A percentile compares a stretch with the other conserved stretches of the same genome.
Conservation (phyloP, 2,888 invertebrate genomes). For the Watsonalla binaria region DNA sequence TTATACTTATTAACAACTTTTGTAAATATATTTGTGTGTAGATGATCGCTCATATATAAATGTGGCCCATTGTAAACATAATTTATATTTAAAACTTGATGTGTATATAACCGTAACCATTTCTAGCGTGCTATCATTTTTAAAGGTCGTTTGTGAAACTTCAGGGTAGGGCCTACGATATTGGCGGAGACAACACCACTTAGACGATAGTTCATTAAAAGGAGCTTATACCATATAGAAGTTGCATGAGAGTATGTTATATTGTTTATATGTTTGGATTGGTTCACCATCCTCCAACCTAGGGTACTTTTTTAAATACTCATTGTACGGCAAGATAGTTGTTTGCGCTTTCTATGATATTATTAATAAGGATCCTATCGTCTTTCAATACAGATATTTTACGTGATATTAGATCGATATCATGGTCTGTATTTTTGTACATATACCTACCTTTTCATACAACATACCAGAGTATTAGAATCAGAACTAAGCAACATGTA, state of each 20-base stretch:
- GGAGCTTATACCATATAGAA: slow-evolving; percentile 43
- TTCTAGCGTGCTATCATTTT: neutral
- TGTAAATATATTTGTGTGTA: neutral
- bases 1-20: neutral
- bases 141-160: neutral
- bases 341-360: too few species aligned
- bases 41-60: neutral
- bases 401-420: neutral
- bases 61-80: neutral
- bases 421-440: neutral
- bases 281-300: too few species aligned
- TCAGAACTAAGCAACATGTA: neutral
- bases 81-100: neutral
- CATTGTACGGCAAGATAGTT: too few species aligned
- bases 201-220: slow-evolving; percentile 37
- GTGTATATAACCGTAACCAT: neutral
- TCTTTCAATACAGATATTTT: too few species aligned
- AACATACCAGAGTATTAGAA: neutral
- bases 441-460: neutral
- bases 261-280: too few species aligned
- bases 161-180: slow-evolving; percentile 19
- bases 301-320: too few species aligned
- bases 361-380: too few species aligned
- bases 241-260: slow-evolving; percentile 5
- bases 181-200: slow-evolving; percentile 25